phyloP scores from a whole-genome alignment of 2,888 invertebrate species.

The Drosophila nr. perissopoda region DNA sequence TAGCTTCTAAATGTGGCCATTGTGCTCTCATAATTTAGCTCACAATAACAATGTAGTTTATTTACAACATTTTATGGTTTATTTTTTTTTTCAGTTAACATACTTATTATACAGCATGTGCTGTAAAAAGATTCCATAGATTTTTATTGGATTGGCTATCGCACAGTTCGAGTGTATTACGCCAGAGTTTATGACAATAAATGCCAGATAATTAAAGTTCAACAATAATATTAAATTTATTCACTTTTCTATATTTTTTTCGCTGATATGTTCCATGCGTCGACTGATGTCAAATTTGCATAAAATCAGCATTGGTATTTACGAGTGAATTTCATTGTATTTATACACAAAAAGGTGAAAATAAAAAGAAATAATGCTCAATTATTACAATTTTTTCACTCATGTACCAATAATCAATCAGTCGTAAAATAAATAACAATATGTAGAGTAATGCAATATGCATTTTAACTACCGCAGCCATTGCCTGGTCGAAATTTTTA shows the following conservation, averaged over 20 bases:
- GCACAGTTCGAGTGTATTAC: slow-evolving; percentile 42
- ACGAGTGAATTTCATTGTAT: slow-evolving; percentile 59
- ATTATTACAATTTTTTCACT: slow-evolving; percentile 40
- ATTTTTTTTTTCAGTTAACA: not conserved
- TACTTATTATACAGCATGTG: not conserved
- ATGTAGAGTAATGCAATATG: slow-evolving; percentile 52
- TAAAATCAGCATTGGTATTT: slow-evolving; percentile 77
- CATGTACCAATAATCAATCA: slow-evolving; percentile 71
- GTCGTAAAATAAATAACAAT: slow-evolving; percentile 73
- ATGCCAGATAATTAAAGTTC: slow-evolving; percentile 74
- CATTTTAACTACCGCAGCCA: slow-evolving; percentile 35
- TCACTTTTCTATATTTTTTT: slow-evolving; percentile 39
- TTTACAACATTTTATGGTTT: slow-evolving; percentile 1
- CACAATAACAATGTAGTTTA: slow-evolving; percentile 6
- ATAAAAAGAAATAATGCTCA: slow-evolving; percentile 2
- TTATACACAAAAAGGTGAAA: slow-evolving; percentile 20
- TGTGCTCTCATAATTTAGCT: not conserved
- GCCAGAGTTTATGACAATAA: slow-evolving; percentile 54
- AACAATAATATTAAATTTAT: slow-evolving; percentile 73
- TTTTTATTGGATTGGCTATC: slow-evolving; percentile 13
- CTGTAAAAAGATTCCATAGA: slow-evolving; percentile 2
- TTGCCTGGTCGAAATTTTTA: not conserved
- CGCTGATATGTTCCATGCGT: slow-evolving; percentile 7
- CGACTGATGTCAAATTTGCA: slow-evolving; percentile 61
- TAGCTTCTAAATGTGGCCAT: not conserved